phyloP scores from a whole-genome alignment of 2,113 vertebrate genomes.

The Herpailurus yagouaroundi region DNA sequence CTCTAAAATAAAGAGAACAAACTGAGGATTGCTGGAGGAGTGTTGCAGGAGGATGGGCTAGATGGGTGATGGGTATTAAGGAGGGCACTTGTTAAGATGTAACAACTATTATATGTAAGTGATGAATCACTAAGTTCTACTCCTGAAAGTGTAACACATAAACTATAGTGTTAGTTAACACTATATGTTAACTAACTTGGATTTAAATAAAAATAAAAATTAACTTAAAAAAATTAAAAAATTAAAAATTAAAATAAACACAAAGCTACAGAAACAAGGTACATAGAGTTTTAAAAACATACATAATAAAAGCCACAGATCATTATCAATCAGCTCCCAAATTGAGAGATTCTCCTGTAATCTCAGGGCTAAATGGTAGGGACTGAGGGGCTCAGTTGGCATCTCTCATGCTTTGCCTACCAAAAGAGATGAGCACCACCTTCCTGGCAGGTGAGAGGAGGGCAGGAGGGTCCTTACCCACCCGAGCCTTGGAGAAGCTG shows the following conservation, averaged over 20 bases:
- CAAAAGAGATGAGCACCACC: not conserved
- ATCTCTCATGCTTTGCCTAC: not conserved
- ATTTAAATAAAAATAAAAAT: too few relatives aligned
- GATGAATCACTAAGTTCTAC: too few relatives aligned
- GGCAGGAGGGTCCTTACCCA: not conserved
- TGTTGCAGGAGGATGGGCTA: too few relatives aligned
- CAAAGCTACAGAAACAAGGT: not conserved
- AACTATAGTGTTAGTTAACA: too few relatives aligned
- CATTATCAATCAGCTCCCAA: not conserved
- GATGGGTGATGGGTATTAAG: too few relatives aligned
- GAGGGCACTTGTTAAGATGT: too few relatives aligned
- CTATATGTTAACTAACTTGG: too few relatives aligned
- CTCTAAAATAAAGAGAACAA: too few relatives aligned
- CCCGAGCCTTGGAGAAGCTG: not conserved
- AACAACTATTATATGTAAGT: too few relatives aligned
- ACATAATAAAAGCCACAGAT: not conserved
- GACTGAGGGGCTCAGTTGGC: not conserved
- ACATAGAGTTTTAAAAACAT: not conserved
- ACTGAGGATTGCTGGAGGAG: too few relatives aligned
- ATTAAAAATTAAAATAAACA: not conserved
- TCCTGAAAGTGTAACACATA: too few relatives aligned
- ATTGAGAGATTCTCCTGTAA: not conserved
- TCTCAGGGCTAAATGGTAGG: not conserved
- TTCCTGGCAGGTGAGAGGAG: not conserved
- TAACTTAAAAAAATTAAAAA: too few relatives aligned